phyloP scores from a whole-genome alignment of 2,888 invertebrate species.

The Drosophila niveifrons region DNA sequence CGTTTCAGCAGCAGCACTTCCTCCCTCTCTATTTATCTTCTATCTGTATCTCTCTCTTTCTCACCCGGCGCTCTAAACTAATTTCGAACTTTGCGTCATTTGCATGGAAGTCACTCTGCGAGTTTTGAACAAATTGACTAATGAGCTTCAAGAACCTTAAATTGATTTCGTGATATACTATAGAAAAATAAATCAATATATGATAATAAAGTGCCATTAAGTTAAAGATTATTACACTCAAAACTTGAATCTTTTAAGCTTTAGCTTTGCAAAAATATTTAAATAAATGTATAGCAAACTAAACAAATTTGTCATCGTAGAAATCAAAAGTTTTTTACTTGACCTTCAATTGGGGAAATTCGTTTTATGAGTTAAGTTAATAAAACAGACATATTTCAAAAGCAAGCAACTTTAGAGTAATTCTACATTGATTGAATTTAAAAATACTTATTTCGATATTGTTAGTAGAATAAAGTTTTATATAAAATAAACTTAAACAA shows the following conservation, averaged over 20 bases:
- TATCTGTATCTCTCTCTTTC: not conserved
- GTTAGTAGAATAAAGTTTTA: no score
- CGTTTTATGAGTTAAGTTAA: no score
- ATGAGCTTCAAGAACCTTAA: slow-evolving; percentile 12
- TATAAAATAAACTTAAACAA: no score
- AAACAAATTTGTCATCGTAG: no score
- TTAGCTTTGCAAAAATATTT: not conserved
- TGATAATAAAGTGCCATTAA: slow-evolving; percentile 5
- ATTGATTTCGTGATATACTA: slow-evolving; percentile 4
- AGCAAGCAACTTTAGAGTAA: no score
- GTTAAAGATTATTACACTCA: not conserved
- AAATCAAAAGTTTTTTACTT: no score
- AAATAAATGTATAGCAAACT: not conserved
- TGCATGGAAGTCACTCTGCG: slow-evolving; percentile 14
- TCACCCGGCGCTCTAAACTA: not conserved
- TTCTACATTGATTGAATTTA: no score
- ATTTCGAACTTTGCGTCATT: slow-evolving; percentile 14
- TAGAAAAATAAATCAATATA: slow-evolving; percentile 3
- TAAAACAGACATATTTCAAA: no score
- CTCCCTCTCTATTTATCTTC: slow-evolving; percentile 1
- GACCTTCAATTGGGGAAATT: no score
- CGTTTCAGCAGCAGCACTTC: not conserved
- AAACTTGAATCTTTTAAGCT: not conserved
- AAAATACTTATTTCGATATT: no score
- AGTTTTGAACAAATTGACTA: slow-evolving; percentile 26